These are phyloP conservation scores for Typhlichthys eigenmanni DNA, from an alignment of 2,797 vertebrate species.

Conservation along the genomic window DNA sequence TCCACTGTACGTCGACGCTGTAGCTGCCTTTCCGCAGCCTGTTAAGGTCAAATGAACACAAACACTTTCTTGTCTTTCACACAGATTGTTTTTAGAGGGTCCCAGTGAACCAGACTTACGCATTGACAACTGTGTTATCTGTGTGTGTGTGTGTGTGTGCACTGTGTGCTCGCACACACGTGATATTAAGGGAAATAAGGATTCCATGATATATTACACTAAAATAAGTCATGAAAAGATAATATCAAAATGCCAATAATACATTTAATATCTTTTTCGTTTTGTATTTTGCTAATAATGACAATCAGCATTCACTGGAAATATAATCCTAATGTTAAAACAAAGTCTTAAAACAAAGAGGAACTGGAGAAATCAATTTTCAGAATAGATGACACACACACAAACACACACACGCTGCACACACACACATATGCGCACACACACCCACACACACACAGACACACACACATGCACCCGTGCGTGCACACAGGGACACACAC, in stretches of 20 bases:
- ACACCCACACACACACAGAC: constrained; percentile 15
- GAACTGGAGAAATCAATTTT: constrained; percentile 38
- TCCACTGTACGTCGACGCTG: constrained; percentile 27
- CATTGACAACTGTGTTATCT: constrained; percentile 12
- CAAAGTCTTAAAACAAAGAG: constrained; percentile 11
- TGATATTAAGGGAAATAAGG: background rate
- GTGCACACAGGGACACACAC: background rate
- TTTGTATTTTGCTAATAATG: background rate
- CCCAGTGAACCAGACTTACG: background rate
- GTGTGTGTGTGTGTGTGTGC: constrained; percentile 1
- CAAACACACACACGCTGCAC: background rate
- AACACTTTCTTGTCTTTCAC: constrained; percentile 9
- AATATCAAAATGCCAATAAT: background rate
- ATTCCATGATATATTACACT: background rate
- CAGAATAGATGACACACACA: constrained; percentile 34
- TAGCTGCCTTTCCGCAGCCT: constrained; percentile 30
- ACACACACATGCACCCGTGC: background rate
- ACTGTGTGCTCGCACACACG: background rate
- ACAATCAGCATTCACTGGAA: background rate
- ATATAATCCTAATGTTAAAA: constrained; percentile 4
- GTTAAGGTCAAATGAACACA: constrained; percentile 46
- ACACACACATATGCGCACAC: constrained; percentile 20
- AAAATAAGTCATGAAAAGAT: background rate
- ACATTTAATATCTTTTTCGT: background rate
- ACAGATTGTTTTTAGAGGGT: constrained; percentile 2